Evolutionary conservation across 2,888 invertebrate genomes (phyloP), one percentile per base, ranked within the genome.

Genomic region (Lottia scabra): DNA sequence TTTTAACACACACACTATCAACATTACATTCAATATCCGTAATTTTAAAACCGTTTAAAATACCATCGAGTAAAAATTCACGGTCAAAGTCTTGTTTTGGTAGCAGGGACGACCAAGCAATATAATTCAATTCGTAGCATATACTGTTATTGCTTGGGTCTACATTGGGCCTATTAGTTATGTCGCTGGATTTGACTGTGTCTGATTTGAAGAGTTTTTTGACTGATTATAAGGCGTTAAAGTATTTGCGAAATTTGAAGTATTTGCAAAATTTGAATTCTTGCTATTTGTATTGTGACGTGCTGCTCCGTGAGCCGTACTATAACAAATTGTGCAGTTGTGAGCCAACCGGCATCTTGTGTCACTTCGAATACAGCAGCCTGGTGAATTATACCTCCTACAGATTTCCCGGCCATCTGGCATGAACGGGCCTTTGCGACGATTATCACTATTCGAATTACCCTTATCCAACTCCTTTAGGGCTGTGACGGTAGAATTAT

Each of bases 391-490:
- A 15, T 12, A 63, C 10, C 63, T 23, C 10, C 63, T 8, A 15
- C 63, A 63, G 63, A 63, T 63, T 27, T 63, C 63, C 27, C 63
- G 23, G 63, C 63, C 63, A 63, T 63, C 63, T 26, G 63, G 63
- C 10, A 16, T 63, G 63, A 63, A 63, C 10, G 63, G 63, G n/a
- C 63, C 63, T 27, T 27, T 63, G 63, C 27, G 23, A 5, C 26
- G 27, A 6, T 23, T 6, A 63, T 8, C 10, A 2, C n/a, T 6
- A 63, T 5, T 16, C 26, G 27, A 16, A 23, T 27, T 63, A 27
- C 27, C 12, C 26, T 63, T 13, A 26, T 27, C 27, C 63, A 63
- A 15, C 16, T 26, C 12, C 1, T 63, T 23, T 27, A 63, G 23
- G 6, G 63, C 63, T 27, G n/a, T 27, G 27, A 23, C 63, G 1